These are phyloP conservation scores for Mixornis gularis DNA, from an alignment of 2,113 vertebrate genomes.

Conservation along the genomic window DNA sequence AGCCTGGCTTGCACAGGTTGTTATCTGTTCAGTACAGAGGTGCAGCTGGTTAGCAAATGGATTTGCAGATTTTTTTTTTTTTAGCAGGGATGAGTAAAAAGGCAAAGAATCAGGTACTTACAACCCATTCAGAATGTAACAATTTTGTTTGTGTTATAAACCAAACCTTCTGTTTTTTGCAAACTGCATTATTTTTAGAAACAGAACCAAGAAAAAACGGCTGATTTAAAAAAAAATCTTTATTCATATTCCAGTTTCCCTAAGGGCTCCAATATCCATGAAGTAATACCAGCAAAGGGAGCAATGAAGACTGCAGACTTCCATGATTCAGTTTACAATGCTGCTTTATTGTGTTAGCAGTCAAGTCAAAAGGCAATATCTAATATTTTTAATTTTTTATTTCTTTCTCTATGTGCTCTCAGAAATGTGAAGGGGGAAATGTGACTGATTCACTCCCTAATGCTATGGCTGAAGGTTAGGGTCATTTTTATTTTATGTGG, in stretches of 20 bases:
- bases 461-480: slow-evolving; percentile 24
- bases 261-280: slow-evolving; percentile 84
- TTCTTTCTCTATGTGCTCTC: slow-evolving; percentile 22
- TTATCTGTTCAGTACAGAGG: slow-evolving; percentile 99
- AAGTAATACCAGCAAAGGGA: slow-evolving; percentile 78
- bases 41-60: slow-evolving; percentile 99
- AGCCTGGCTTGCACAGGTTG: slow-evolving; percentile 97
- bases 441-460: slow-evolving; percentile 12
- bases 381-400: slow-evolving; percentile 74
- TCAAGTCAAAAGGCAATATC: slow-evolving; percentile 69
- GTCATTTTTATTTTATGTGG: slow-evolving; percentile 32
- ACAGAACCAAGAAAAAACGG: slow-evolving; percentile 71
- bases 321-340: slow-evolving; percentile 66
- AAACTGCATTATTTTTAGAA: slow-evolving; percentile 89
- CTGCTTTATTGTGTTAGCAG: slow-evolving; percentile 73
- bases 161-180: slow-evolving; percentile 88
- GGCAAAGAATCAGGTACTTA: slow-evolving; percentile 98
- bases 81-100: slow-evolving; percentile 97
- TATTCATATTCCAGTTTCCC: slow-evolving; percentile 94
- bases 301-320: slow-evolving; percentile 71
- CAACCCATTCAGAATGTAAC: slow-evolving; percentile 91
- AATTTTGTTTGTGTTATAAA: slow-evolving; percentile 89
- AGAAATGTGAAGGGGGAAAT: slow-evolving; percentile 29
- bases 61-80: slow-evolving; percentile 96
- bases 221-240: slow-evolving; percentile 82